Evolutionary conservation across 2,888 invertebrate species (phyloP), one percentile per base, ranked within the genome.

Genomic region (Amphipyra tragopoginis): DNA sequence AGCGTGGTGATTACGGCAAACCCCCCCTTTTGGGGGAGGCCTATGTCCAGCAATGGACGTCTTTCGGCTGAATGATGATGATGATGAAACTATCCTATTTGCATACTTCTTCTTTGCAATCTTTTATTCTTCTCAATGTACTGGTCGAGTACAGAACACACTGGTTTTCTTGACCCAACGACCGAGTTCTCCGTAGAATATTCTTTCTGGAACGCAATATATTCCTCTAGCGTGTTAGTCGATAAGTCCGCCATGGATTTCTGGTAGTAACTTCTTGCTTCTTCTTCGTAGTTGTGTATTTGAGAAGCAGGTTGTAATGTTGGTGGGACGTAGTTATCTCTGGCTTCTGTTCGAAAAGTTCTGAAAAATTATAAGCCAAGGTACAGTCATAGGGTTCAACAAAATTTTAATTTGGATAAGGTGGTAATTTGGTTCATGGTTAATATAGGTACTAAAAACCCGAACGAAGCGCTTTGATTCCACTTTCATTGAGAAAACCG

Each of bases 261-360:
- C 45, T 85, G 65, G 61, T 90, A 93, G 43, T 79, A 75, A 1
- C 79, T 80, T 62, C 83, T 81, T 0, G 90, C 87, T 68, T 90
- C 84, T 58, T 88, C 86, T 74, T 92, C 90, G 3, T 79, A 74
- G 57, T 90, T 86, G 7, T 88, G 86, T 13, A 90, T 87, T 56
- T 81, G 82, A 0, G 88, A 79, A 13, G 80, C 83, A 5, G 84
- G 81, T 7, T 80, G 79, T 0, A 82, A 73, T 13, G 71, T 76
- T 43, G 84, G 86, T 6, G 81, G 70, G 10, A 81, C 72, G 69
- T 87, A 94, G 65, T 93, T 93, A 52, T 93, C 92, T 63, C 87
- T 85, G 9, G 76, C 70, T 86, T 94, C 94, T 8, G 93, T 94
- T 13, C 89, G 80, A 63, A 94, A 93, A 0, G 90, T 80, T 58